Conservation (phyloP, 2,113 vertebrate species). For the Nipponia nippon region DNA sequence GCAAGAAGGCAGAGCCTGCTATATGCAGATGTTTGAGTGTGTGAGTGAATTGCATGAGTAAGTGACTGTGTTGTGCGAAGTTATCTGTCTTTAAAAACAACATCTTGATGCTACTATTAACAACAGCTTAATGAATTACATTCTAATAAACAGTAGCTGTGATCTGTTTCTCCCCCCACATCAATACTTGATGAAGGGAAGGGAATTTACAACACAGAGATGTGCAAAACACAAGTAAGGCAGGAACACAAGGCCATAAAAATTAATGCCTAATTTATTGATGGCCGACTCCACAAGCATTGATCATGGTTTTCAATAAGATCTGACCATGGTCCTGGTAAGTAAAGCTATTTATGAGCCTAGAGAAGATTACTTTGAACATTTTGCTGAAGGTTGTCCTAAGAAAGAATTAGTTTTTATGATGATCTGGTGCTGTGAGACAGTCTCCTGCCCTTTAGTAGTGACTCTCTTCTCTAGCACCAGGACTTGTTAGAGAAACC, state of each 20-base stretch:
- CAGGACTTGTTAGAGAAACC: background rate
- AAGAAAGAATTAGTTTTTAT: background rate
- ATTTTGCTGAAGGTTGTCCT: background rate
- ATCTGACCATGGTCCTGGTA: background rate
- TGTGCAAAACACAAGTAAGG: background rate
- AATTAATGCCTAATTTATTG: background rate
- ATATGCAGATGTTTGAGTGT: background rate
- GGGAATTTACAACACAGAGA: background rate
- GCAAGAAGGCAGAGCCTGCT: background rate
- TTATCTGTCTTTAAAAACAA: background rate
- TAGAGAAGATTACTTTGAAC: background rate
- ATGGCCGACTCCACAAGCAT: background rate
- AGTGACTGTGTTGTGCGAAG: background rate
- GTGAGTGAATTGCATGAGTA: background rate
- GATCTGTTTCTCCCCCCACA: background rate
- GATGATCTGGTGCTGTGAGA: background rate
- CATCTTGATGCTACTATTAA: background rate
- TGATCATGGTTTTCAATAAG: background rate
- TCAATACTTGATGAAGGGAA: background rate
- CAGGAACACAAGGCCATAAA: background rate
- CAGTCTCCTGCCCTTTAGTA: background rate
- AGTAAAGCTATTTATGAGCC: background rate
- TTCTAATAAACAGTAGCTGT: background rate
- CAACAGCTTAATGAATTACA: background rate
- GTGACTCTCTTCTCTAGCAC: background rate